Base-by-base conservation (phyloP, 2,888 invertebrate genomes). In the Helobdella robusta region DNA sequence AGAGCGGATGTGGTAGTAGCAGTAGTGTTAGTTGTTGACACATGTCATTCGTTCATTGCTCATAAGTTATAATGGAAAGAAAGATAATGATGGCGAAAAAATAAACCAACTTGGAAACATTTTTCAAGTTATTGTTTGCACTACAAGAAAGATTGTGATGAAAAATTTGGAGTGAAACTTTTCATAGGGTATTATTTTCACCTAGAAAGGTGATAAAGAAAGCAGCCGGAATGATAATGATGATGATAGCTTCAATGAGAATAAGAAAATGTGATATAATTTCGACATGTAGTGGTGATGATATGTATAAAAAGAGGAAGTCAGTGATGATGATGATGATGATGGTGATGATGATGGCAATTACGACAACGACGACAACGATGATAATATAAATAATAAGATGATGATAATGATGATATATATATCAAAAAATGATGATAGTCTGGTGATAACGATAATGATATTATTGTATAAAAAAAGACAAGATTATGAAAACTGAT, bases 321-420 rank as follows among this genome's bases (percentile, higher is more conserved):
- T 15, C 8, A 8, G 11, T 65, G 65, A 61, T 56, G 64, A 60
- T 67, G 68, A 63, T 0, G 65, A 64, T 58, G 64, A 64, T 59
- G 64, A 64, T 64, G 66, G 64, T 59, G 66, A 60, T 64, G 68
- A 67, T 52, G 67, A 56, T 54, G 68, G 60, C 52, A 64, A 54
- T 58, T 60, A 60, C 66, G 68, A 64, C 1, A 62, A 64, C 48
- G 66, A 64, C 52, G 64, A 64, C 46, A 64, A 67, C 52, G 66
- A 60, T 60, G 68, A 67, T 52, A 65, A 56, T 34, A 66, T 52
- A 59, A 64, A 54, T 58, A 60, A 63, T 52, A 60, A 46, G 68
- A 67, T 59, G n/a, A 28, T 52, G 67, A 56, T 54, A 64, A 64
- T 64, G 60, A 54, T 2, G 64, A 58, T 54, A 23, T 11, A 52